A percentile compares a stretch with the other conserved stretches of the same genome.
phyloP scores from a whole-genome alignment of 2,797 vertebrate species.

The Luscinia megarhynchos region DNA sequence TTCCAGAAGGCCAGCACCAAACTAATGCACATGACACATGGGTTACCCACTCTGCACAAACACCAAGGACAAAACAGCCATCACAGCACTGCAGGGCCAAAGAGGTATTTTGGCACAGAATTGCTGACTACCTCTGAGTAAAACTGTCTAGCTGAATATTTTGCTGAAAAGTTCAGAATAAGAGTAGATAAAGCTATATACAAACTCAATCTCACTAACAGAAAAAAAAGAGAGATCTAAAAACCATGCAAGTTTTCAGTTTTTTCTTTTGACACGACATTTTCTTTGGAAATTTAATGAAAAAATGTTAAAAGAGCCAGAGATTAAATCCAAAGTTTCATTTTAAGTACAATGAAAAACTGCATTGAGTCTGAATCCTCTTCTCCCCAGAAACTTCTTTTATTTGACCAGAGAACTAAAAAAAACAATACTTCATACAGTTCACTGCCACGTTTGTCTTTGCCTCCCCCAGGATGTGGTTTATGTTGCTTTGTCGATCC shows the following conservation, averaged over 20 bases:
- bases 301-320: background rate
- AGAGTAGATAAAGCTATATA: background rate
- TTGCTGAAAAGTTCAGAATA: background rate
- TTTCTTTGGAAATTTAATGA: constrained; percentile 2
- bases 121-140: background rate
- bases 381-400: background rate
- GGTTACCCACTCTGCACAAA: background rate
- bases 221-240: background rate
- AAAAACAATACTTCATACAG: constrained; percentile 11
- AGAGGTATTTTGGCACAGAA: background rate
- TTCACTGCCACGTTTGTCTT: constrained; percentile 1
- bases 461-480: background rate
- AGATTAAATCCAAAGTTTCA: constrained; percentile 13
- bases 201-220: background rate
- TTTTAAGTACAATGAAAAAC: constrained; percentile 1
- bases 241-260: background rate
- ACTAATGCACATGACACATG: rapidly evolving
- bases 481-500: constrained; percentile 22
- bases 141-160: background rate
- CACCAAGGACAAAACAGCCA: background rate
- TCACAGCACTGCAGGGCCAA: background rate
- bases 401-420: constrained; percentile 24
- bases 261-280: background rate
- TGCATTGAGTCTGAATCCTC: background rate
- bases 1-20: background rate